phyloP scores from a whole-genome alignment of 2,113 vertebrate species.

The Gallinago jamesoni region DNA sequence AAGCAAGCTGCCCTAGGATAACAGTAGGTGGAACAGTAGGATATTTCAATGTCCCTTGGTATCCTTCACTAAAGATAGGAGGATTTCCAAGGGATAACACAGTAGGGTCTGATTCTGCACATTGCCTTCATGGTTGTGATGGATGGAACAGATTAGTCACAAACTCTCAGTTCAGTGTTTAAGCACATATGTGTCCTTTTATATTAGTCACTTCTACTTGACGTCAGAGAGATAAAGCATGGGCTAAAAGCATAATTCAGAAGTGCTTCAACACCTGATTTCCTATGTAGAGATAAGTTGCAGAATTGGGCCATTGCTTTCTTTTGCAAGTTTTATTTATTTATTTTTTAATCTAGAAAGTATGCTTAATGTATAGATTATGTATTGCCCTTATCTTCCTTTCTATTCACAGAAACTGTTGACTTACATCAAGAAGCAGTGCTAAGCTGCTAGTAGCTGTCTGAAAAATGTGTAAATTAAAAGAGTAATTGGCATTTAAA shows the following conservation, averaged over 20 bases:
- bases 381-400: not conserved
- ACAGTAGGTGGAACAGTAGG: not conserved
- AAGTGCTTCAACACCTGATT: not conserved
- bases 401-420: not conserved
- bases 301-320: constrained; percentile 2
- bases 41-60: not conserved
- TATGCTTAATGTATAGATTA: not conserved
- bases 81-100: not conserved
- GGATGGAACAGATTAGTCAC: constrained; percentile 26
- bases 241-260: not conserved
- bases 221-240: constrained; percentile 14
- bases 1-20: not conserved
- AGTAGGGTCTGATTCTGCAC: not conserved
- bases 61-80: not conserved
- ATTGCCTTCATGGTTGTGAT: not conserved
- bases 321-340: not conserved
- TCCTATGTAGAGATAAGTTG: not conserved
- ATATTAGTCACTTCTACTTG: constrained; percentile 12
- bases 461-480: not conserved
- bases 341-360: not conserved
- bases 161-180: not conserved
- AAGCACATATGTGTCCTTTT: not conserved
- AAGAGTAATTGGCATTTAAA: not conserved
- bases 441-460: not conserved
- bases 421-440: not conserved